phyloP scores from a whole-genome alignment of 2,888 invertebrate genomes.

The Cyclophora punctaria region DNA sequence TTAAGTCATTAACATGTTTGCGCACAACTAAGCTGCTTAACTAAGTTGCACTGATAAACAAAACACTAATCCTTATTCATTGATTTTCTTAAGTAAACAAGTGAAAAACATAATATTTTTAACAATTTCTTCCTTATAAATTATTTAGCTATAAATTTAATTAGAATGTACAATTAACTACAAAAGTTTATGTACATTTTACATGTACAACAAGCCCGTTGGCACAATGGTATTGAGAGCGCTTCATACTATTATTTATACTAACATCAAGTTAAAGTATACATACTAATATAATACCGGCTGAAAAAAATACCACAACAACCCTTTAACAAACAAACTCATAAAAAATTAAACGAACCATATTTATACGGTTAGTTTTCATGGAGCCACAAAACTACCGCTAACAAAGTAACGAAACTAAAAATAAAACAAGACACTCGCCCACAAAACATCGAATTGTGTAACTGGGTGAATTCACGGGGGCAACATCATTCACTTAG shows the following conservation, averaged over 20 bases:
- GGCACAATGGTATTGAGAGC: too few relatives aligned
- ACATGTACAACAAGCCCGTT: too few relatives aligned
- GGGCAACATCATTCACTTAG: slow-evolving; percentile 72
- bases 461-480: slow-evolving; percentile 55
- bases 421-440: slow-evolving; percentile 34
- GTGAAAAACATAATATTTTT: slow-evolving; percentile 1
- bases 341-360: too few relatives aligned
- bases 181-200: too few relatives aligned
- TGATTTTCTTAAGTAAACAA: not conserved
- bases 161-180: too few relatives aligned
- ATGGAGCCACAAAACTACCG: not conserved
- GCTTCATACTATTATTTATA: too few relatives aligned
- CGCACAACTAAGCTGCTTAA: slow-evolving; percentile 6
- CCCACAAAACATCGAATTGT: slow-evolving; percentile 45
- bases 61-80: not conserved
- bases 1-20: slow-evolving; percentile 12
- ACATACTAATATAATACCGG: too few relatives aligned
- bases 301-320: too few relatives aligned
- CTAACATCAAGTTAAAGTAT: too few relatives aligned
- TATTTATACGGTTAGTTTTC: too few relatives aligned
- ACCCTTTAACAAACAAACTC: too few relatives aligned
- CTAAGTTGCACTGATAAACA: slow-evolving; percentile 2
- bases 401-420: slow-evolving; percentile 8
- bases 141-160: too few relatives aligned
- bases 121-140: not conserved